These are phyloP conservation scores for Chelonus formosanus DNA, from an alignment of 2,888 invertebrate species.

Conservation along the genomic window DNA sequence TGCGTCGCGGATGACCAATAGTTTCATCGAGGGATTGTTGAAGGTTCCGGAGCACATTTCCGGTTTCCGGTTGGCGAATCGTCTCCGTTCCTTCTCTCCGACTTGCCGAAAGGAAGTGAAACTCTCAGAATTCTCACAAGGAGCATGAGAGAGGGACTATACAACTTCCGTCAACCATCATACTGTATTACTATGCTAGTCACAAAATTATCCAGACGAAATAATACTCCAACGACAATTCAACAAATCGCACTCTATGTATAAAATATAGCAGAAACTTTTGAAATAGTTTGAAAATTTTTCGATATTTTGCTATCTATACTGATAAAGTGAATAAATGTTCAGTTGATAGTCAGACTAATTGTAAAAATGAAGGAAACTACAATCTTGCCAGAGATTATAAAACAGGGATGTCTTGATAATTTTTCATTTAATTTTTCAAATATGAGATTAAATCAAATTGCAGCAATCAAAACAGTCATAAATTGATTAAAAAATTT, in stretches of 20 bases:
- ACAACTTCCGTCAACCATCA: constrained; percentile 38
- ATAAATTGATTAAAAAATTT: no score
- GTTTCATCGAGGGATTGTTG: constrained; percentile 66
- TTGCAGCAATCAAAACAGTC: no score
- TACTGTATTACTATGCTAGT: constrained; percentile 7
- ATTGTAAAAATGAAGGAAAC: no score
- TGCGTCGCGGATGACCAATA: constrained; percentile 65
- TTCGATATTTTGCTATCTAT: no score
- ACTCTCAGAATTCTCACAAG: constrained; percentile 45
- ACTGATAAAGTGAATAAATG: no score
- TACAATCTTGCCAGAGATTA: no score
- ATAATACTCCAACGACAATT: constrained; percentile 1
- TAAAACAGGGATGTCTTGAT: no score
- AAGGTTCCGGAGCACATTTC: constrained; percentile 67
- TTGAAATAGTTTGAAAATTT: no score
- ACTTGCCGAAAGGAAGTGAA: constrained; percentile 28
- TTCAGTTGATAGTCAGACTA: no score
- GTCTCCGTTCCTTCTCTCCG: constrained; percentile 39
- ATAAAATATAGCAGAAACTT: not conserved
- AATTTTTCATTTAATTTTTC: no score
- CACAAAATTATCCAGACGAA: not conserved
- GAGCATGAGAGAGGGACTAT: constrained; percentile 35
- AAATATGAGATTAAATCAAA: no score
- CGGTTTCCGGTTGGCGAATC: constrained; percentile 63
- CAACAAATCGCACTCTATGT: not conserved